Evolutionary conservation across 2,113 vertebrate genomes (phyloP), one percentile per base, ranked within the genome.

Genomic region (Notechis scutatus): DNA sequence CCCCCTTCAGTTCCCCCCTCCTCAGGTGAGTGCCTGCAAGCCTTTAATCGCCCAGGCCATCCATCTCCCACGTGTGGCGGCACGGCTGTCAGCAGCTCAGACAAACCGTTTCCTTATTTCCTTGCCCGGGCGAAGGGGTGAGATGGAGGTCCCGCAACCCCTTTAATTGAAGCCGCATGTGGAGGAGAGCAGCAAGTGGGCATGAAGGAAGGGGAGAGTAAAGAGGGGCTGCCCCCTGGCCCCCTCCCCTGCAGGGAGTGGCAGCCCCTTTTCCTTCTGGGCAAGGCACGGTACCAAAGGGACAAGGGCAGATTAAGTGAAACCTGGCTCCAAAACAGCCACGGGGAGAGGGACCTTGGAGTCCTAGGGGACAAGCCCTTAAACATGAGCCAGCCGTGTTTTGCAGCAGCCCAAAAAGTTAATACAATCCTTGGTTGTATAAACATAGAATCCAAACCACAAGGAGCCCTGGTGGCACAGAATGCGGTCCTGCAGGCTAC

Each of bases 91-190:
- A 98, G 97, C 98, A 91, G 96, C 96, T 97, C 98, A 98, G 98
- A 98, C 98, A 96, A 98, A 97, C 98, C 96, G 98, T 98, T 98
- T 98, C 98, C 98, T 98, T 98, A 96, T 97, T 97, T 87, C 97
- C 95, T 97, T 97, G 95, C 94, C 97, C 94, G 96, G 52, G 96
- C 96, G 95, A 96, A 91, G 97, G 97, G 96, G 47, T 81, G 95
- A 90, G 94, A 93, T 45, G 90, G 95, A 93, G 96, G 91, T 91
- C 93, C 95, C 6, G 89, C 23, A 88, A 26, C 93, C 91, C 89
- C 95, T 92, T 96, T 98, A 98, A 99, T 98, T 98, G 98, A 98
- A 98, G 97, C 98, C 98, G 93, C 96, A 98, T 99, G 98, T 86
- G 23, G 55, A 96, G 94, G 61, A 42, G 64, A 89, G 90, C 87